phyloP scores from a whole-genome alignment of 2,113 vertebrate species.

The Sylvilagus bachmani region DNA sequence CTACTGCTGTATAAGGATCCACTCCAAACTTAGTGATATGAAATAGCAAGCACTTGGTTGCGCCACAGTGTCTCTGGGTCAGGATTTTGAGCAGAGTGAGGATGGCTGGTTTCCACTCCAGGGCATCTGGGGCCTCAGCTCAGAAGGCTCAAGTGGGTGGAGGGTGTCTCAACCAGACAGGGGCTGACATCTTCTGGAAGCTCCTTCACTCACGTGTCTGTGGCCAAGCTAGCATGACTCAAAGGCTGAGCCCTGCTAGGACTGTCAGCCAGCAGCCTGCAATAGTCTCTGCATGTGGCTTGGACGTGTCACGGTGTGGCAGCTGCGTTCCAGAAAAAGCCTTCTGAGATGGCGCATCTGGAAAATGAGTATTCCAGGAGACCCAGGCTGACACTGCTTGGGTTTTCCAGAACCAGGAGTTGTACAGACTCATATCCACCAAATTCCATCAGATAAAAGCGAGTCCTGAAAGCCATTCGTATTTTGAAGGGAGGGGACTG shows the following conservation, averaged over 20 bases:
- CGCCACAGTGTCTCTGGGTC: background rate
- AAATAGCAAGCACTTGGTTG: background rate
- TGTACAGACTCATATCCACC: background rate
- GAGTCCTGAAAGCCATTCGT: background rate
- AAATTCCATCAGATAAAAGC: background rate
- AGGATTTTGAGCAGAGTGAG: background rate
- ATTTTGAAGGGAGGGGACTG: background rate
- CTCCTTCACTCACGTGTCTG: background rate
- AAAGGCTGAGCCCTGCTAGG: background rate
- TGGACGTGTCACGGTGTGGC: background rate
- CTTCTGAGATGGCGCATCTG: background rate
- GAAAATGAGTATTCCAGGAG: background rate
- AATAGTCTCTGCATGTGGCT: background rate
- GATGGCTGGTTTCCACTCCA: background rate
- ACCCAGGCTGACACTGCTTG: background rate
- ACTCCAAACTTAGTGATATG: background rate
- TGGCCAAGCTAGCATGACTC: background rate
- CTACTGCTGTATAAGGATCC: background rate
- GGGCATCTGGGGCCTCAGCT: background rate
- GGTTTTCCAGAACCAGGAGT: background rate
- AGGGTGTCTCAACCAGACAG: fast-evolving
- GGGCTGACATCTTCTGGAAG: background rate
- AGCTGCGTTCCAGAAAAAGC: background rate
- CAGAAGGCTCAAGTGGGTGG: background rate
- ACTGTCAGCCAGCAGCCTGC: background rate